Evolutionary conservation across 2,888 invertebrate species (phyloP), one percentile per base, ranked within the genome.

Genomic region (Augiades crinisus): DNA sequence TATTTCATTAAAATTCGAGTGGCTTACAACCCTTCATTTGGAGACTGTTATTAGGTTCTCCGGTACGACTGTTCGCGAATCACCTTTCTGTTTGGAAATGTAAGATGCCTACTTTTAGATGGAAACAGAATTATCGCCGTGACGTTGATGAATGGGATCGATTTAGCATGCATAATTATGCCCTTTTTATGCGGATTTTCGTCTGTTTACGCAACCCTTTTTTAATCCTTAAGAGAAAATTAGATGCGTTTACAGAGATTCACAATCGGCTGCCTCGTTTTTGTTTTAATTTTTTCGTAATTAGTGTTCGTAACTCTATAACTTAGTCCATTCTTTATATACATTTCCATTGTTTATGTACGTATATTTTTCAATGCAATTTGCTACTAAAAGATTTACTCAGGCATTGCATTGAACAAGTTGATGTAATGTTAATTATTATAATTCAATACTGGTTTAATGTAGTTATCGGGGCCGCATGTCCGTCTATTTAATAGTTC

Each of bases 1-100:
- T 84, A 86, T 87, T 89, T 88, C 88, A 89, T 89, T 89, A 89
- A 87, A 87, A 81, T 76, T 80, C 79, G 75, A 72, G 73, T 67
- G 75, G 78, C 69, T 76, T 66, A 68, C 78, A 87, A 84, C 87
- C 88, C 88, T 88, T 87, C 75, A 86, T 83, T 85, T 78, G 64
- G 68, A 67, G 63, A 65, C 60, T 68, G 79, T 77, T 81, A 81
- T 82, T 81, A 81, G 77, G 66, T 63, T 65, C 65, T 40, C 51
- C 58, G 65, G 66, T 78, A 70, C 69, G 70, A 75, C 72, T 75
- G 78, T 70, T 78, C 65, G 81, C 84, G 80, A 81, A 78, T 72
- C 64, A 61, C 66, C 72, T 70, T 68, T 50, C 50, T 34, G 34
- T 24, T 50, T 49, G 12, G 17, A 31, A 19, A 34, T 24, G 13